Evolutionary conservation across 2,797 vertebrate genomes (phyloP).

Genomic region (Acestrorhynchus altus): DNA sequence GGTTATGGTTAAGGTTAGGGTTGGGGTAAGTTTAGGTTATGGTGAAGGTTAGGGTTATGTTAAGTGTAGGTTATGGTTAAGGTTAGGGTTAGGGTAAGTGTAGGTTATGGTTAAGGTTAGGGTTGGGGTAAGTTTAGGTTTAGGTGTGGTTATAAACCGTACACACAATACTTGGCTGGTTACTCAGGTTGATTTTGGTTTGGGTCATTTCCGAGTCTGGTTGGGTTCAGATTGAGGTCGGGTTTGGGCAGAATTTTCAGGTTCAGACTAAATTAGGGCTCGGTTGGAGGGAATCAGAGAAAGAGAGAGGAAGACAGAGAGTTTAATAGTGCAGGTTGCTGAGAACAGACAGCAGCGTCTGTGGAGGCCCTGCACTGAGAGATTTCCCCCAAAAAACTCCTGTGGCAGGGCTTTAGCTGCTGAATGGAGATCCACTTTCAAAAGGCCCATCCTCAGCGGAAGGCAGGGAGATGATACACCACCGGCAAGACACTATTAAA

Average conservation of each 20-base stretch:
- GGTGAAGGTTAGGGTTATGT: no score
- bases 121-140: no score
- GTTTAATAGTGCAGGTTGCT: constrained; percentile 58
- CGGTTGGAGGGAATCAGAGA: background rate
- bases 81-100: no score
- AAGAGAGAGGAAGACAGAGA: constrained; percentile 47
- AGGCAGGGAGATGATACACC: constrained; percentile 63
- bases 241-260: background rate
- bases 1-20: no score
- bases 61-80: no score
- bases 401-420: constrained; percentile 62
- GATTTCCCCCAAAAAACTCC: constrained; percentile 65
- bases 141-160: no score
- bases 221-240: no score
- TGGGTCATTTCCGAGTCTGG: no score
- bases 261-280: background rate
- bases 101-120: no score
- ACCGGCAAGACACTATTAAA: constrained; percentile 77
- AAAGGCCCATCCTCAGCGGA: constrained; percentile 66
- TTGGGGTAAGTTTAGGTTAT: no score
- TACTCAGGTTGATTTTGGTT: no score
- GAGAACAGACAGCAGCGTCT: constrained; percentile 70
- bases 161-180: no score
- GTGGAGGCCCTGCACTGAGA: constrained; percentile 62
- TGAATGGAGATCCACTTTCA: constrained; percentile 77